Evolutionary conservation across 35 echinoderm and acorn worm species (phyloP), one percentile per base, ranked within the genome.

Genomic region (Apostichopus japonicus): DNA sequence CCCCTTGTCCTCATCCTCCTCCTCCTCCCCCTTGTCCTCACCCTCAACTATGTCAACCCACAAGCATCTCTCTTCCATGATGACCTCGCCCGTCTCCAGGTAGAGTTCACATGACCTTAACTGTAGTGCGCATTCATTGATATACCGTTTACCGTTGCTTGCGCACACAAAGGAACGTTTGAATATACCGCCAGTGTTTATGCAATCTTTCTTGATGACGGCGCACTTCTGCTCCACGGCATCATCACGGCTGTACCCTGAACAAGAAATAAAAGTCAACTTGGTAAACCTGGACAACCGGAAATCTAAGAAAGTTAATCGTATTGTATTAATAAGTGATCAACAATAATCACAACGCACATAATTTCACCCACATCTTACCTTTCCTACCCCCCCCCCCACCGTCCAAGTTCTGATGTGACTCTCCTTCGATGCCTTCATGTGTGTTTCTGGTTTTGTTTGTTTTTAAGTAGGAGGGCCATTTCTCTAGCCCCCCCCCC

Each of bases 31-130:
- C 23, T 44, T 5, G 8, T 44, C 10, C 78, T 24, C 27, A 6
- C 0, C 10, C 23, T 80, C 78, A 15, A 8, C 25, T 15, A 1
- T 23, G 54, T 57, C 54, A 55, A 84, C 23, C 81, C 81, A 84
- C 17, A 84, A 84, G 55, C 81, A 84, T 58, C 81, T 84, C 23
- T 84, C 81, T 24, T 84, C 54, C 14, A 84, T 22, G 16, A 84
- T 17, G 17, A 57, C 81, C 53, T 84, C 81, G 2, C 81, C 81
- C 1, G 81, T 84, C 6, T 84, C 81, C 24, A 84, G 16, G 19
- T 57, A 58, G 15, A 84, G 56, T 17, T 84, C 81, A 22, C 81
- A 84, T 22, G 81, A 17, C 56, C 81, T 84, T 23, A 84, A 6
- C 55, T 84, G 81, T 2, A 84, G 81, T 4, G 81, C 53, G 23